Evolutionary conservation across 2,888 invertebrate genomes (phyloP).

Genomic region (Zygogramma bicolorata): DNA sequence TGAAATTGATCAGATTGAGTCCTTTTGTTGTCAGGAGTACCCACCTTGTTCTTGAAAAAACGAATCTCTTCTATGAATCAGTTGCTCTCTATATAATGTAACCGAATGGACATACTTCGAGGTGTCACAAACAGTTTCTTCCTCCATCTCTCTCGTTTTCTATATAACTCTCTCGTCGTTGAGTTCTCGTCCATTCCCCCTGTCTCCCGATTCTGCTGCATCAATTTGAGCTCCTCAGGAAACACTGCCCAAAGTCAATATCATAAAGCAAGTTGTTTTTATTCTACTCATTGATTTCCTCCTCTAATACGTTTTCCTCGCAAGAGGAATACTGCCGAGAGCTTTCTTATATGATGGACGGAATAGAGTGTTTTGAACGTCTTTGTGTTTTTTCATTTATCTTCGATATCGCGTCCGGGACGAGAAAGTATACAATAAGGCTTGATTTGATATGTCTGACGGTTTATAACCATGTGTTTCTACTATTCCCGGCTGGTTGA

Average conservation of each 20-base stretch:
- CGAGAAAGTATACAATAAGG: neutral
- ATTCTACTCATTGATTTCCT: constrained; percentile 47
- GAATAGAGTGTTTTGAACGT: constrained; percentile 28
- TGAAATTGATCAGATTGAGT: too few relatives aligned
- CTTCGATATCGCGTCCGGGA: constrained; percentile 11
- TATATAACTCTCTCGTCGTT: too few relatives aligned
- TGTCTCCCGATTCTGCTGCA: constrained; percentile 29
- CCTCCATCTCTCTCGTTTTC: too few relatives aligned
- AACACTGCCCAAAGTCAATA: constrained; percentile 46
- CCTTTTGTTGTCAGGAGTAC: too few relatives aligned
- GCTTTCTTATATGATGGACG: constrained; percentile 29
- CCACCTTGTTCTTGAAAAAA: too few relatives aligned
- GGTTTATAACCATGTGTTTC: neutral
- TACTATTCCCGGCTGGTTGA: neutral
- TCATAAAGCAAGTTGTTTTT: constrained; percentile 49
- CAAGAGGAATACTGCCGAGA: constrained; percentile 39
- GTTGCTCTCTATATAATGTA: too few relatives aligned
- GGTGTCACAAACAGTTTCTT: too few relatives aligned
- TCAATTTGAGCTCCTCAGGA: constrained; percentile 27
- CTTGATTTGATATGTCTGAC: neutral
- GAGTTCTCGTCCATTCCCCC: constrained; percentile 17
- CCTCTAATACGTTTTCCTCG: constrained; percentile 39
- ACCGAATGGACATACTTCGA: too few relatives aligned
- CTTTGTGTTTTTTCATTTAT: constrained; percentile 28
- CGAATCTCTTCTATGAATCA: too few relatives aligned